phyloP scores from a whole-genome alignment of 92 coral and sea anemone species.

The Parazoanthus swiftii region DNA sequence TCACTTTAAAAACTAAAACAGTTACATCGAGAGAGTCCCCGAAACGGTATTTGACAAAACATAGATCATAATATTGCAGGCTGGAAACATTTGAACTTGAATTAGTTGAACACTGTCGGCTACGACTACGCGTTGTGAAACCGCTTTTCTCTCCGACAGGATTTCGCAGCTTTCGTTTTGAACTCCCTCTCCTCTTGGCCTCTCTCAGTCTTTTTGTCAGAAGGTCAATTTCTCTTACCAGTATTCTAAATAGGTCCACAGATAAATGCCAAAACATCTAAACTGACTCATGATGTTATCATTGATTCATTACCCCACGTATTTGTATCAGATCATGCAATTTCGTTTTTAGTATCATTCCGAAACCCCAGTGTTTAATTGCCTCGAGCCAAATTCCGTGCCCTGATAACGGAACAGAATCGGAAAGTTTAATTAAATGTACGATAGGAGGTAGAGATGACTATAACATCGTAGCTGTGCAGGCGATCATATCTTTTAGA shows the following conservation, averaged over 20 bases:
- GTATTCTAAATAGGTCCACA: not conserved
- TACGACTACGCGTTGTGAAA: not conserved
- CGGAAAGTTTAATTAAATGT: not conserved
- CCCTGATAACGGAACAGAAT: constrained; percentile 15
- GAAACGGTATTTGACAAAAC: too few species aligned
- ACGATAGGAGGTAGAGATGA: not conserved
- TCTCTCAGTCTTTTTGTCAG: not conserved
- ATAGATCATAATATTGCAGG: not conserved
- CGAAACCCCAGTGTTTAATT: not conserved
- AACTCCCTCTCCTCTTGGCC: not conserved
- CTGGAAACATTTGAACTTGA: not conserved
- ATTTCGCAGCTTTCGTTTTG: not conserved
- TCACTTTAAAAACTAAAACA: too few species aligned
- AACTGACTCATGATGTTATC: not conserved
- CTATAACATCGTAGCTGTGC: not conserved
- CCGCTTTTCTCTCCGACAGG: not conserved
- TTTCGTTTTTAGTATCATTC: not conserved
- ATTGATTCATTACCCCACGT: not conserved
- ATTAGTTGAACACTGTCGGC: not conserved
- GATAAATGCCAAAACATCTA: not conserved
- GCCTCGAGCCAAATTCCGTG: constrained; percentile 10
- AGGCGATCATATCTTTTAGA: not conserved
- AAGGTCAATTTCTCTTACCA: not conserved
- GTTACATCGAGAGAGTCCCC: too few species aligned
- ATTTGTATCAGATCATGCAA: not conserved